A percentile compares a stretch with the other conserved stretches of the same genome.
These are phyloP conservation scores for Limnephilus lunatus DNA, from an alignment of 2,888 invertebrate species.

Conservation along the genomic window DNA sequence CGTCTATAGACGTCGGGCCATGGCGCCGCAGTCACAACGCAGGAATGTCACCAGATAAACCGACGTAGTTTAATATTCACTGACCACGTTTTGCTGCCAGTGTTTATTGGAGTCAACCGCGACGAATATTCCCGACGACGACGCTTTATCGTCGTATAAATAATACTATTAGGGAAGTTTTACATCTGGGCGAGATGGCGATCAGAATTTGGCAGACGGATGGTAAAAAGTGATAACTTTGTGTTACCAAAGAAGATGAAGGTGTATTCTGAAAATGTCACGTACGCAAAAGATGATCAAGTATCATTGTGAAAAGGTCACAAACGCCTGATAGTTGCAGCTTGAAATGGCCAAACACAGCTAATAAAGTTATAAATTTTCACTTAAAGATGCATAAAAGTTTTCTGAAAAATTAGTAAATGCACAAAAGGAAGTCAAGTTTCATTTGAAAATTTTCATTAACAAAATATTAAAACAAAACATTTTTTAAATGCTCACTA, in stretches of 20 bases:
- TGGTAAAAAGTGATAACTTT: not conserved
- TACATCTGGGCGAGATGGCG: not conserved
- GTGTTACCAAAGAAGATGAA: not conserved
- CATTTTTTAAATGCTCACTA: too few relatives aligned
- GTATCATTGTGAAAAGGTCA: not conserved
- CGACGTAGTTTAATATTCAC: not conserved
- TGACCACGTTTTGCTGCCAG: not conserved
- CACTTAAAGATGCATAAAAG: too few relatives aligned
- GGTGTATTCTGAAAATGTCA: not conserved
- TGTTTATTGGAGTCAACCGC: slow-evolving; percentile 11
- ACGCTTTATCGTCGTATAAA: not conserved
- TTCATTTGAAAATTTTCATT: too few relatives aligned
- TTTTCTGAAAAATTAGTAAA: too few relatives aligned
- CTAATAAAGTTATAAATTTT: too few relatives aligned
- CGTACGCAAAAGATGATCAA: not conserved
- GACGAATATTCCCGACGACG: not conserved
- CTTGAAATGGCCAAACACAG: too few relatives aligned
- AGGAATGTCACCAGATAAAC: not conserved
- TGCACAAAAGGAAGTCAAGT: too few relatives aligned
- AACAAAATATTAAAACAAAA: too few relatives aligned
- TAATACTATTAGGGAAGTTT: not conserved
- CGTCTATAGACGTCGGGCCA: not conserved
- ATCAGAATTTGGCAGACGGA: not conserved
- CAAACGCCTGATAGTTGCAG: not conserved
- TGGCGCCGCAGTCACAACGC: not conserved